phyloP scores from a whole-genome alignment of 2,888 invertebrate species.

The Gasteruption jaculator region DNA sequence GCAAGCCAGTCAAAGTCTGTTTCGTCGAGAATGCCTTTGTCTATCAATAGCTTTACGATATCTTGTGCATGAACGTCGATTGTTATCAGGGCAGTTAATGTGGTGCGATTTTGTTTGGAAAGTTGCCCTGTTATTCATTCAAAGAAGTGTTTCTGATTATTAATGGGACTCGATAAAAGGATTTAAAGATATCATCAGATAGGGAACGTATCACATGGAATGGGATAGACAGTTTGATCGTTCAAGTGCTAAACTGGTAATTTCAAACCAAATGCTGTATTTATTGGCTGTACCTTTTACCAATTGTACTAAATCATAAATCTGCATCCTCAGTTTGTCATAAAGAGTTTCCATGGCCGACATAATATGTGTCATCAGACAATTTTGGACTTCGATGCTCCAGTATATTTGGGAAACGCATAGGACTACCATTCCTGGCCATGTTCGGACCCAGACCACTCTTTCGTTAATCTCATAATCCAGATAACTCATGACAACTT shows the following conservation, averaged over 20 bases:
- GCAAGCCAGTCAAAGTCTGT: slow-evolving; percentile 83
- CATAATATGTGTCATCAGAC: slow-evolving; percentile 59
- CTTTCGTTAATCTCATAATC: slow-evolving; percentile 60
- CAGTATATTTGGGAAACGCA: slow-evolving; percentile 79
- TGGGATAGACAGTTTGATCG: neutral
- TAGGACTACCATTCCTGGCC: slow-evolving; percentile 81
- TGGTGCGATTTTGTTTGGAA: slow-evolving; percentile 68
- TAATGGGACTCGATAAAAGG: neutral
- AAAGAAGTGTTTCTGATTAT: slow-evolving; percentile 1
- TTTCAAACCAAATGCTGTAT: neutral
- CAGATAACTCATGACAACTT: slow-evolving; percentile 63
- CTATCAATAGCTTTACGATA: slow-evolving; percentile 65
- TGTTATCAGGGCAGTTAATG: slow-evolving; percentile 77
- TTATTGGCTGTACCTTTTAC: slow-evolving; percentile 54
- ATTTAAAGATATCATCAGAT: neutral
- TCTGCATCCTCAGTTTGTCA: slow-evolving; percentile 58
- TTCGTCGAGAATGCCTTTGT: slow-evolving; percentile 63
- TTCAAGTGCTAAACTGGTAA: neutral
- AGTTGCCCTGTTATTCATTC: slow-evolving; percentile 57
- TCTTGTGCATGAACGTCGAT: slow-evolving; percentile 84
- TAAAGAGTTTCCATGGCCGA: slow-evolving; percentile 59
- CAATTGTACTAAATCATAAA: slow-evolving; percentile 70
- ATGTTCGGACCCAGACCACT: slow-evolving; percentile 68
- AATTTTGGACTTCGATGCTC: slow-evolving; percentile 73
- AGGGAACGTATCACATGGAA: no score